Evolutionary conservation across 2,797 vertebrate genomes (phyloP).

Genomic region (Taenioides sp.): DNA sequence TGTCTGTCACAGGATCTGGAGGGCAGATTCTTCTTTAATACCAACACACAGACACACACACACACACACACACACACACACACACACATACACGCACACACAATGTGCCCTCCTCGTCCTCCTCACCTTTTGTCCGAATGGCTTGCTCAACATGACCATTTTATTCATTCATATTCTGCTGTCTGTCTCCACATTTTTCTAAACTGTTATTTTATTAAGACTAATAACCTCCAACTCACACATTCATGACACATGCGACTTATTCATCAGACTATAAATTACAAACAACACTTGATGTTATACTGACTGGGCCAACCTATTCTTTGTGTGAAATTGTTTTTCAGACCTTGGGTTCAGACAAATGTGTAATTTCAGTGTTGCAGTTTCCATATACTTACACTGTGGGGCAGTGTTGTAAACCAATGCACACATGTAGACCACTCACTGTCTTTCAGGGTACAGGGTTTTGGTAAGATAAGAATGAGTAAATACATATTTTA

Average conservation of each 20-base stretch:
- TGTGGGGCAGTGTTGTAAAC: conserved; percentile 2
- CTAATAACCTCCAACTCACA: too few relatives aligned
- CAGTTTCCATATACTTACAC: neutral
- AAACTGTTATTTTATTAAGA: too few relatives aligned
- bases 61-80: too few relatives aligned
- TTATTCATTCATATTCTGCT: conserved; percentile 31
- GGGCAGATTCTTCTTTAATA: conserved; percentile 9
- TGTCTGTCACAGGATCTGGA: conserved; percentile 8
- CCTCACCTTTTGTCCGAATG: too few relatives aligned
- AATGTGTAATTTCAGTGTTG: neutral
- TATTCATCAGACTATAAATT: neutral
- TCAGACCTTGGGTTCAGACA: neutral
- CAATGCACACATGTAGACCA: neutral
- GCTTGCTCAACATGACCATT: too few relatives aligned
- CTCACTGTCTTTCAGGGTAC: neutral
- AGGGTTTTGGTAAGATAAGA: neutral
- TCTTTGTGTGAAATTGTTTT: too few relatives aligned
- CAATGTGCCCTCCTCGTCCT: too few relatives aligned
- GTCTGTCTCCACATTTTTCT: too few relatives aligned
- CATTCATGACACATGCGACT: too few relatives aligned
- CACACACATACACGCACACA: too few relatives aligned
- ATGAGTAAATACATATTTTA: neutral
- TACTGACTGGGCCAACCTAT: neutral
- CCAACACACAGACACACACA: conserved; percentile 3
- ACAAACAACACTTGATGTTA: neutral